Evolutionary conservation across 2,888 invertebrate species (phyloP).

Genomic region (Poecilus cupreus): DNA sequence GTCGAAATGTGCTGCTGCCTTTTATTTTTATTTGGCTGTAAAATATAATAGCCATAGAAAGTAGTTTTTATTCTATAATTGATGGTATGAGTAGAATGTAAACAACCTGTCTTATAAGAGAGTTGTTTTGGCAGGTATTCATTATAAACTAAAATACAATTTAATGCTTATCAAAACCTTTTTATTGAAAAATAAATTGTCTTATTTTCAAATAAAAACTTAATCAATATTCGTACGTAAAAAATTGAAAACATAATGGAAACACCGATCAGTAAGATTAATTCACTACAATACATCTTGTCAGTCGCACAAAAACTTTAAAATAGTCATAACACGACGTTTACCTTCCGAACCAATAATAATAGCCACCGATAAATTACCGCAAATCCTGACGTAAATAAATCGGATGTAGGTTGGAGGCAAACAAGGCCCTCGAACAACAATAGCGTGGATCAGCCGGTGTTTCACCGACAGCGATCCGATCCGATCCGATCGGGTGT

Average conservation of each 20-base stretch:
- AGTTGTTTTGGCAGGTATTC: constrained; percentile 25
- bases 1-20: background rate
- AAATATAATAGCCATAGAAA: constrained; percentile 21
- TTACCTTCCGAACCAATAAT: constrained; percentile 23
- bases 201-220: constrained; percentile 12
- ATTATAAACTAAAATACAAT: constrained; percentile 26
- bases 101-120: constrained; percentile 16
- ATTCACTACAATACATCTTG: constrained; percentile 32
- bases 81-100: constrained; percentile 28
- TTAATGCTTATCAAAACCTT: constrained; percentile 33
- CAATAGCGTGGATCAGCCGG: constrained; percentile 36
- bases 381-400: constrained; percentile 44
- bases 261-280: background rate
- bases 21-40: constrained; percentile 6
- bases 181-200: background rate
- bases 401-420: constrained; percentile 45
- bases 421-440: constrained; percentile 24
- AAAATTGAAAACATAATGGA: background rate
- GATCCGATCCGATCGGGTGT: constrained; percentile 7
- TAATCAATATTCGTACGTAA: constrained; percentile 15
- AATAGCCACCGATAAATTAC: constrained; percentile 46
- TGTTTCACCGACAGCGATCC: background rate
- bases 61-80: constrained; percentile 32
- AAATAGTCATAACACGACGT: constrained; percentile 18
- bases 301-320: background rate